Conservation (phyloP, 2,888 invertebrate species). For the Cheilosia vulpina region DNA sequence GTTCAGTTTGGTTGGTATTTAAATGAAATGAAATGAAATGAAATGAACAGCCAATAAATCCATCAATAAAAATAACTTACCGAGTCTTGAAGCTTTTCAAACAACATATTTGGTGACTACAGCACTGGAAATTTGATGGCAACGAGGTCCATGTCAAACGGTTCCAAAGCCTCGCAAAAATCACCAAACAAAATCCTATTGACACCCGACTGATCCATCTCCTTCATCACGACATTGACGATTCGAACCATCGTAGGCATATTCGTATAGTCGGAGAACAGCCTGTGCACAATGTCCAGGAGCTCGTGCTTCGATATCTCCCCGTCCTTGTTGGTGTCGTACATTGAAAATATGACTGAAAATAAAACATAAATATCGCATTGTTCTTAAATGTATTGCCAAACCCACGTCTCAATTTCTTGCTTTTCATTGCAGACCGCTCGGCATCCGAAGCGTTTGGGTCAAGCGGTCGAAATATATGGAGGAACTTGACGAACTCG, state of each 20-base stretch:
- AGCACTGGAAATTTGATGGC: slow-evolving; percentile 23
- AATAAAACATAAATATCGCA: background rate
- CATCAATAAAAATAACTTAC: background rate
- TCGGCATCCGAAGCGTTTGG: background rate
- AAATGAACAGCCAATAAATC: no score
- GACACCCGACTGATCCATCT: slow-evolving; percentile 74
- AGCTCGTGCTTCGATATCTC: slow-evolving; percentile 72
- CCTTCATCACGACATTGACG: slow-evolving; percentile 70
- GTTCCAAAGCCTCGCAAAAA: slow-evolving; percentile 73
- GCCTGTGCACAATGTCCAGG: slow-evolving; percentile 75
- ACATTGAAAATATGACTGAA: slow-evolving; percentile 75
- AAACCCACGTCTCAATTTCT: slow-evolving; percentile 17
- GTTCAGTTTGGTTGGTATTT: no score
- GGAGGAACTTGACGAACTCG: slow-evolving; percentile 46
- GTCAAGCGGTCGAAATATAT: slow-evolving; percentile 26
- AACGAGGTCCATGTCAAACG: slow-evolving; percentile 76
- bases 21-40: no score
- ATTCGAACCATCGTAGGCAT: slow-evolving; percentile 72
- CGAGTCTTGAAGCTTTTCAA: background rate
- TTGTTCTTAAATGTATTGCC: background rate
- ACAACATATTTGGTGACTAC: background rate
- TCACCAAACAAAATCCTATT: slow-evolving; percentile 76
- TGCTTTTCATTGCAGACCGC: background rate
- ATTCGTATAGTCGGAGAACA: slow-evolving; percentile 72
- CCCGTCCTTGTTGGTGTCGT: slow-evolving; percentile 70